These are phyloP conservation scores for Clitarchus hookeri DNA, from an alignment of 2,888 invertebrate genomes.

Conservation along the genomic window DNA sequence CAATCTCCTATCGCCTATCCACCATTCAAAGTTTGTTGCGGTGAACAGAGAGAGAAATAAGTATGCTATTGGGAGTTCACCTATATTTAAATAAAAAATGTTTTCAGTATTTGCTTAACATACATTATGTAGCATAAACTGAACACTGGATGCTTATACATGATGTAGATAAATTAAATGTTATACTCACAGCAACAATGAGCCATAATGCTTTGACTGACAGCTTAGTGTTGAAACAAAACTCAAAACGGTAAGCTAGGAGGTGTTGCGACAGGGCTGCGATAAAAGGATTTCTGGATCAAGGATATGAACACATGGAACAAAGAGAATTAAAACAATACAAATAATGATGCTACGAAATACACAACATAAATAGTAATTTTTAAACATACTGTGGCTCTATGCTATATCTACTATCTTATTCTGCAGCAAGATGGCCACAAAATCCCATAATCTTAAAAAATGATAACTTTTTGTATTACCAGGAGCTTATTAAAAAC, in stretches of 20 bases:
- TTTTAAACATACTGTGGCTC: not conserved
- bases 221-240: not conserved
- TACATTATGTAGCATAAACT: not conserved
- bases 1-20: too few species aligned
- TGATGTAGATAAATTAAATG: not conserved
- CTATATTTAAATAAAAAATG: too few species aligned
- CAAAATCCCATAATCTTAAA: not conserved
- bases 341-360: not conserved
- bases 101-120: not conserved
- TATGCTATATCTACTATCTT: not conserved
- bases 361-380: not conserved
- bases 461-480: not conserved
- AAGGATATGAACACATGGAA: not conserved
- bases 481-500: not conserved
- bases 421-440: not conserved
- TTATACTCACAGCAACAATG: not conserved
- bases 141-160: too few species aligned
- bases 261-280: constrained; percentile 2
- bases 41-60: too few species aligned
- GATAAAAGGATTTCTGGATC: constrained; percentile 7
- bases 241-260: constrained; percentile 6
- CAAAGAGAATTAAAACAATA: not conserved
- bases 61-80: too few species aligned
- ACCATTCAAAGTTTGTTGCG: too few species aligned
- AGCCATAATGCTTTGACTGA: constrained; percentile 2